Base-by-base conservation (phyloP, 2,888 invertebrate species). In the Lepidocyrtinus sp. region DNA sequence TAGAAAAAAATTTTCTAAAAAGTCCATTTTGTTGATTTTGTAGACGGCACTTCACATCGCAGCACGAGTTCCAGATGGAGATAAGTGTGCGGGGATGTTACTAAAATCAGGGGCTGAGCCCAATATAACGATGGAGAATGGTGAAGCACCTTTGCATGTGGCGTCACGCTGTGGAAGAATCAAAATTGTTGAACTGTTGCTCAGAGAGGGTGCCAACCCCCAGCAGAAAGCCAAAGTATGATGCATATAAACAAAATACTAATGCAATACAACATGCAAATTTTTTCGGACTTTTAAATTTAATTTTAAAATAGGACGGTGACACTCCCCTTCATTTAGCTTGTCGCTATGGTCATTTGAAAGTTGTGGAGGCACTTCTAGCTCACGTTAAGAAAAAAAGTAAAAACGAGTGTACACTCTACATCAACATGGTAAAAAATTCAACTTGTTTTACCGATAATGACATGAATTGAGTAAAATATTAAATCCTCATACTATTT, bases 41-140 rank as follows among this genome's bases (percentile, higher is more conserved):
- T 99, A 99, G 89, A 99, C 99, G 0, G 97, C 99, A 0, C 90
- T 99, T 45, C 99, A 99, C 88, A 97, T 99, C 82, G 98, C 98
- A n/a, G 96, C 98, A 0, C 91, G 97, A 84, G 96, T 97, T 78
- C 93, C 93, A 87, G 97, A 95, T 87, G 96, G 96, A 1, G 95
- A 96, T 88, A 92, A 94, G 87, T 99, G 99, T 89, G 98, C 98
- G 2, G 92, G 98, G 86, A 98, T 99, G 98, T 90, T 99, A 83
- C 90, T 99, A 46, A 99, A 99, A 89, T 98, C 98, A 1, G 99
- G 99, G 0, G 99, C 99, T 7, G 95, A 97, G 80, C 96, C 98
- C 0, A 99, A 99, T 90, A 92, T 98, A 82, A 93, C 94, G 1
- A 98, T 97, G 79, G 96, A 97, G 88, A 97, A 98, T 89, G 98